phyloP scores from a whole-genome alignment of 2,888 invertebrate genomes.

The Nemoura dubitans region DNA sequence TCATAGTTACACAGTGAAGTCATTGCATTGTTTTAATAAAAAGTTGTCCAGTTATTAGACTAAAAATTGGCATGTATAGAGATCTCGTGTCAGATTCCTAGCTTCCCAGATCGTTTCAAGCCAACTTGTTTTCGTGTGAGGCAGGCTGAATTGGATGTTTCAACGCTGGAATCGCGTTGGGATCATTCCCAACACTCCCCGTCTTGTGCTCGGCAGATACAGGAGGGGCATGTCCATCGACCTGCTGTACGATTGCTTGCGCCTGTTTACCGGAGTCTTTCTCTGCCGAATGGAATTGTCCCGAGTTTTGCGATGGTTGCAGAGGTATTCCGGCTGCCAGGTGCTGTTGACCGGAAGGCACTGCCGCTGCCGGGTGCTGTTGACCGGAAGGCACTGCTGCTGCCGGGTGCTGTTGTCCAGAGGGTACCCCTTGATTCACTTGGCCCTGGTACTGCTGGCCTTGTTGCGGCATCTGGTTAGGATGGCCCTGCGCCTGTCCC shows the following conservation, averaged over 20 bases:
- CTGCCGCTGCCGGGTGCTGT: neutral
- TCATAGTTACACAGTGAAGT: too few relatives aligned
- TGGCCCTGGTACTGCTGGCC: slow-evolving; percentile 51
- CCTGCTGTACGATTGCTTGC: slow-evolving; percentile 25
- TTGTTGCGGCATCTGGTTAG: slow-evolving; percentile 39
- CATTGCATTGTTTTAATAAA: neutral
- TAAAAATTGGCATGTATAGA: neutral
- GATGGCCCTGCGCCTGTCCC: slow-evolving; percentile 45
- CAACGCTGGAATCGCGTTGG: slow-evolving; percentile 14
- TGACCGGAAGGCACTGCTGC: neutral
- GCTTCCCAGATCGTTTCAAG: neutral
- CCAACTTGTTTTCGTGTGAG: neutral
- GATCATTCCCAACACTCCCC: neutral
- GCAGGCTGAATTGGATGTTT: neutral
- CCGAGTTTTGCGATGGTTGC: neutral
- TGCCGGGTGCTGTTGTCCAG: neutral
- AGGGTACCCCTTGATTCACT: slow-evolving; percentile 51
- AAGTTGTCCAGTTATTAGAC: neutral
- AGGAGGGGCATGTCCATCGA: neutral
- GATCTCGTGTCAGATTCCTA: neutral
- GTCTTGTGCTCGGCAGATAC: neutral
- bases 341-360: neutral
- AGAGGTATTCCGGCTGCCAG: neutral
- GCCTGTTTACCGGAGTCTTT: neutral
- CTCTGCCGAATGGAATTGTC: neutral